Evolutionary conservation across 2,797 vertebrate genomes (phyloP), one percentile per base, ranked within the genome.

Genomic region (Sternotherus odoratus): DNA sequence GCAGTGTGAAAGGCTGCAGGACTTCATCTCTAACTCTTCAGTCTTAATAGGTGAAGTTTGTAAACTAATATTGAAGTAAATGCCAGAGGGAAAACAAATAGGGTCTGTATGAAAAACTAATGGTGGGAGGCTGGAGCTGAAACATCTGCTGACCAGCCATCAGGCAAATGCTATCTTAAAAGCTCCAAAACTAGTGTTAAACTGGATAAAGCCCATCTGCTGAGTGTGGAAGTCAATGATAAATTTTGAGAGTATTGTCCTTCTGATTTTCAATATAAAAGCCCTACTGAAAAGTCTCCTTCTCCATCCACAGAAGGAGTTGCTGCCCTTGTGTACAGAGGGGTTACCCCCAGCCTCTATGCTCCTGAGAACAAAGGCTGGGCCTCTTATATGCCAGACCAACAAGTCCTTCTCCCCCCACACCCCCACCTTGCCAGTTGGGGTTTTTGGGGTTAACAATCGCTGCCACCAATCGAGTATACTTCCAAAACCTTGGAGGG

Each of bases 1-100:
- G 83, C 72, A 49, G 57, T 95, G 85, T 80, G 84, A n/a, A 77
- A 94, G 50, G 17, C 30, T 95, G 94, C 95, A 77, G 90, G 77
- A 36, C 79, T 93, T 82, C 39, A 11, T 48, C 57, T 77, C 69
- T 48, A 60, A 77, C 90, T 96, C 95, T 77, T 90, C 82, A 87
- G 63, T 89, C 82, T 94, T 82, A 53, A 16, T 57, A 53, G n/a
- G 87, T 79, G 83, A 53, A 80, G 66, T 33, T 78, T 78, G 21
- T 51, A 78, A 78, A 53, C 49, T 78, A 78, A 88, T 5, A 39
- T 30, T 51, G 0, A 63, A 92, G 80, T 69, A 82, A 92, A 93
- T 43, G 60, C 78, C 85, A 93, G 77, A 92, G 79, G 83, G 46
- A 53, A 66, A 92, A 49, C 86, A 81, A 94, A 85, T 5, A 50